A percentile compares a stretch with the other conserved stretches of the same genome.
phyloP scores from a whole-genome alignment of 2,888 invertebrate species.

The Epirrhoe tristata region DNA sequence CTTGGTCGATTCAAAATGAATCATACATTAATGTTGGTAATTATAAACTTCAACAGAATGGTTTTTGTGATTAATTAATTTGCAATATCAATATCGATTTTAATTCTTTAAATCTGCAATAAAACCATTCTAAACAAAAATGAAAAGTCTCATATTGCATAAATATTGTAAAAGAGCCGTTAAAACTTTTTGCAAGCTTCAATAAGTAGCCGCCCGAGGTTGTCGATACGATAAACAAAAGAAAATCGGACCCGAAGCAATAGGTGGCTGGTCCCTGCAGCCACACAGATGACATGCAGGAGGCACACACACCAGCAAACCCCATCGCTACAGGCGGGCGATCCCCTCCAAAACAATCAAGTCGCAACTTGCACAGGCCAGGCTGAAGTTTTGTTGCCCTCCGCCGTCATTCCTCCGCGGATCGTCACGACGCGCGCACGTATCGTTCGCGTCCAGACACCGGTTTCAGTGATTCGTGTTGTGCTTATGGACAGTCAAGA shows the following conservation, averaged over 20 bases:
- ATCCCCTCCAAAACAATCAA: constrained; percentile 60
- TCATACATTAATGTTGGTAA: background rate
- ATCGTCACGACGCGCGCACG: constrained; percentile 66
- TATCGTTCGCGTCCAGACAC: constrained; percentile 54
- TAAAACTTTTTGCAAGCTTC: constrained; percentile 45
- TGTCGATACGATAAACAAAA: constrained; percentile 72
- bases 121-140: constrained; percentile 10
- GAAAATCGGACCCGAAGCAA: constrained; percentile 61
- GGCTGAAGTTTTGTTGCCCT: constrained; percentile 58
- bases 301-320: constrained; percentile 39
- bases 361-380: constrained; percentile 75
- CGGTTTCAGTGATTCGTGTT: constrained; percentile 77
- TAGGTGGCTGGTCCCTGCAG: constrained; percentile 58
- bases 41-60: background rate
- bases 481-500: constrained; percentile 83
- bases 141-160: constrained; percentile 25
- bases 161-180: constrained; percentile 31
- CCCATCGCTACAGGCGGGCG: constrained; percentile 46
- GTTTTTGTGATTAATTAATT: background rate
- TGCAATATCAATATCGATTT: background rate
- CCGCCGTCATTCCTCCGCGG: constrained; percentile 73
- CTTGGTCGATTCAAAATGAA: background rate
- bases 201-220: constrained; percentile 48
- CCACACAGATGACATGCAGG: constrained; percentile 41
- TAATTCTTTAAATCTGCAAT: too few relatives aligned